These are phyloP conservation scores for Diplodus puntazzo DNA, from an alignment of 2,797 vertebrate genomes.

Conservation along the genomic window DNA sequence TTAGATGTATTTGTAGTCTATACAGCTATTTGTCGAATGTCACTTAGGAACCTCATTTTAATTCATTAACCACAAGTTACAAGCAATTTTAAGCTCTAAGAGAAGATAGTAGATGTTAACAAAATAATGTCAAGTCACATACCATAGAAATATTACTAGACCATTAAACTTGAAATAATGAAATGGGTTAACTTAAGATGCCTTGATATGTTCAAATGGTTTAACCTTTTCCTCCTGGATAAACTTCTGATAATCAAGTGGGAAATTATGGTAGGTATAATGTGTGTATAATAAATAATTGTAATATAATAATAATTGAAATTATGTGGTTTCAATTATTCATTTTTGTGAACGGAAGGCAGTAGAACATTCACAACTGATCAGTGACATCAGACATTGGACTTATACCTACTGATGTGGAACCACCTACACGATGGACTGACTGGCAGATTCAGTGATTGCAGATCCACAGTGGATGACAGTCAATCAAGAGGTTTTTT, in stretches of 20 bases:
- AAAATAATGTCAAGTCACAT: too few species aligned
- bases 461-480: not conserved
- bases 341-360: not conserved
- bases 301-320: too few species aligned
- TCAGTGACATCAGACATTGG: not conserved
- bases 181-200: not conserved
- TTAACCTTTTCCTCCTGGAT: not conserved
- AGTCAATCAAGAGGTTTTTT: not conserved
- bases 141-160: not conserved
- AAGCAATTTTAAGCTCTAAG: not conserved
- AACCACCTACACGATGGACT: not conserved
- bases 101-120: too few species aligned
- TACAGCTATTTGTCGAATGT: not conserved
- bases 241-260: not conserved
- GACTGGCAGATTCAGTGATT: constrained; percentile 10
- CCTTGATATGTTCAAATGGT: not conserved
- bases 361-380: not conserved
- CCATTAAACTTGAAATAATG: not conserved
- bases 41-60: not conserved
- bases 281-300: too few species aligned
- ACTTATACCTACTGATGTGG: not conserved
- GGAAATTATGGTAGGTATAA: not conserved
- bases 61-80: not conserved
- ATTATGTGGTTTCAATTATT: not conserved
- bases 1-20: not conserved